A percentile compares a stretch with the other conserved stretches of the same genome.
These are phyloP conservation scores for Alentia gelatinosa DNA, from an alignment of 2,888 invertebrate species.

Conservation along the genomic window DNA sequence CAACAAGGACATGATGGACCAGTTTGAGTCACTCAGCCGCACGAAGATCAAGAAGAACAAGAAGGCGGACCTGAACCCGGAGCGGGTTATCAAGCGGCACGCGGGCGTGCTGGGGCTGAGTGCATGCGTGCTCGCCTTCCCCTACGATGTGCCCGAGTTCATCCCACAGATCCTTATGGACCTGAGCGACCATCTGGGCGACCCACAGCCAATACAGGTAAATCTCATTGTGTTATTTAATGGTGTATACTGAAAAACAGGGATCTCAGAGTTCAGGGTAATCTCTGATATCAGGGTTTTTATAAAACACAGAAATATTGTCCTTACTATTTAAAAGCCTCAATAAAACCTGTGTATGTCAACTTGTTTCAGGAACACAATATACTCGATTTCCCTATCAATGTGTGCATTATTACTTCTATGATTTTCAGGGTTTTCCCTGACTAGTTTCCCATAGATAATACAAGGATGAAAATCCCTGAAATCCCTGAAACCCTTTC, in stretches of 20 bases:
- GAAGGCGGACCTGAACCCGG: constrained; percentile 33
- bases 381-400: too few species aligned
- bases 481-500: too few species aligned
- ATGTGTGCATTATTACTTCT: too few species aligned
- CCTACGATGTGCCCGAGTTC: constrained; percentile 91
- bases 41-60: constrained; percentile 72
- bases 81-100: constrained; percentile 83
- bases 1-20: constrained; percentile 81
- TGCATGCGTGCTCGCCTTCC: constrained; percentile 92
- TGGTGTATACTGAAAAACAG: background rate
- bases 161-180: constrained; percentile 90
- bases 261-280: too few species aligned
- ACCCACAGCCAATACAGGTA: constrained; percentile 93
- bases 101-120: constrained; percentile 93
- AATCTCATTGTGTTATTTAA: constrained; percentile 64
- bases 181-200: constrained; percentile 90
- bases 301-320: too few species aligned
- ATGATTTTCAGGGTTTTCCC: too few species aligned
- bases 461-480: too few species aligned
- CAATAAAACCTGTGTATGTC: too few species aligned
- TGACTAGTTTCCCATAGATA: too few species aligned
- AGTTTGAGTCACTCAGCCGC: constrained; percentile 82
- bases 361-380: too few species aligned
- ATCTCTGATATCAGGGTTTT: too few species aligned
- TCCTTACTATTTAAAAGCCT: too few species aligned